Evolutionary conservation across 1,140 invertebrate genomes (phyloP).

Genomic region (Lasioglossum albipes): DNA sequence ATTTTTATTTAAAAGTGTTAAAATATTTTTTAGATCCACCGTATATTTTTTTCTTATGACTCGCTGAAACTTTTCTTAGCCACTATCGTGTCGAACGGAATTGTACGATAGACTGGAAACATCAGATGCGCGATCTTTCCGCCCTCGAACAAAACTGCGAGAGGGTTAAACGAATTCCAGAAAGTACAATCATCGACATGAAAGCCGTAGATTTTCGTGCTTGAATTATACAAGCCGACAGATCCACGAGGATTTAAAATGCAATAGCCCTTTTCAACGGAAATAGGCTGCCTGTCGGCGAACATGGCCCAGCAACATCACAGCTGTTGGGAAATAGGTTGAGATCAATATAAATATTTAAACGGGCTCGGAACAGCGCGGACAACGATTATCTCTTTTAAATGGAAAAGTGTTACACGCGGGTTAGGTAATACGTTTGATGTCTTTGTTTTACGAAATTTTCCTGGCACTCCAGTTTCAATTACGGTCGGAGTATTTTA

Average conservation of each 20-base stretch:
- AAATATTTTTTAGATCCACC: no score
- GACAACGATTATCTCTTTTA: conserved; percentile 22
- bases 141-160: no score
- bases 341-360: conserved; percentile 50
- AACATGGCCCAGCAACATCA: conserved; percentile 14
- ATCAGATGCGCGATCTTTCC: not conserved
- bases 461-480: not conserved
- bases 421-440: not conserved
- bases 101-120: not conserved
- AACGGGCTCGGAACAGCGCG: conserved; percentile 16
- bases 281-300: conserved; percentile 27
- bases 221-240: conserved; percentile 26
- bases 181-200: no score
- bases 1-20: no score
- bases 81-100: no score
- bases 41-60: no score
- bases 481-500: not conserved
- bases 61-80: no score
- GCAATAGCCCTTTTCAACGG: conserved; percentile 21
- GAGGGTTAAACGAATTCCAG: not conserved
- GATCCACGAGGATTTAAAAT: conserved; percentile 37
- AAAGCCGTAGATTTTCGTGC: not conserved
- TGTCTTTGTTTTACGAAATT: not conserved
- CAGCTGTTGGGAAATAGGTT: conserved; percentile 23
- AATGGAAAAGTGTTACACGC: not conserved